A percentile compares a stretch with the other conserved stretches of the same genome.
phyloP scores from a whole-genome alignment of 2,113 vertebrate genomes.

The Callorhinus ursinus region DNA sequence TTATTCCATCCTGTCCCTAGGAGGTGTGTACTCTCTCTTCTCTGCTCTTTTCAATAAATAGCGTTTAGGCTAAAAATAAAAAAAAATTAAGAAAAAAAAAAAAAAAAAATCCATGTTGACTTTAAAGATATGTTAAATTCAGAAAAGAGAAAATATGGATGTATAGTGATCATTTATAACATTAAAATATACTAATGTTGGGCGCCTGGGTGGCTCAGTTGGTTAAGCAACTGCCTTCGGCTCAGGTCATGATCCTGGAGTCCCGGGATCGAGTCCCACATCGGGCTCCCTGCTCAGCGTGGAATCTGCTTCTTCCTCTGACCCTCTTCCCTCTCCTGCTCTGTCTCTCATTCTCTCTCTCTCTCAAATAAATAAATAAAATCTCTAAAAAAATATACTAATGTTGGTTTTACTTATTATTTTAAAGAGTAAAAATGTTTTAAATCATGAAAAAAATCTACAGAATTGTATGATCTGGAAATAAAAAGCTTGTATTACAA shows the following conservation, averaged over 20 bases:
- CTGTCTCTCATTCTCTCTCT: too few relatives aligned
- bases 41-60: constrained; percentile 72
- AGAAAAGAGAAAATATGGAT: neutral
- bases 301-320: too few relatives aligned
- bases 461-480: neutral
- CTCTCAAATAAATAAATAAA: too few relatives aligned
- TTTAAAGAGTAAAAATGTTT: neutral
- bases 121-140: neutral
- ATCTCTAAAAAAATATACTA: neutral
- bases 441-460: neutral
- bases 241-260: too few relatives aligned
- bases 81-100: neutral
- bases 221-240: too few relatives aligned
- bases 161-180: neutral
- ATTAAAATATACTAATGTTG: neutral
- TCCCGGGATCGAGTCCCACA: too few relatives aligned
- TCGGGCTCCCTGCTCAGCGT: too few relatives aligned
- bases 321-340: too few relatives aligned
- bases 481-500: neutral
- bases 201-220: too few relatives aligned
- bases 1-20: neutral
- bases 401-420: neutral
- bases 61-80: neutral
- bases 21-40: neutral
- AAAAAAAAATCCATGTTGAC: neutral